phyloP scores from a whole-genome alignment of 2,113 vertebrate species.

The Lophotis ruficrista region DNA sequence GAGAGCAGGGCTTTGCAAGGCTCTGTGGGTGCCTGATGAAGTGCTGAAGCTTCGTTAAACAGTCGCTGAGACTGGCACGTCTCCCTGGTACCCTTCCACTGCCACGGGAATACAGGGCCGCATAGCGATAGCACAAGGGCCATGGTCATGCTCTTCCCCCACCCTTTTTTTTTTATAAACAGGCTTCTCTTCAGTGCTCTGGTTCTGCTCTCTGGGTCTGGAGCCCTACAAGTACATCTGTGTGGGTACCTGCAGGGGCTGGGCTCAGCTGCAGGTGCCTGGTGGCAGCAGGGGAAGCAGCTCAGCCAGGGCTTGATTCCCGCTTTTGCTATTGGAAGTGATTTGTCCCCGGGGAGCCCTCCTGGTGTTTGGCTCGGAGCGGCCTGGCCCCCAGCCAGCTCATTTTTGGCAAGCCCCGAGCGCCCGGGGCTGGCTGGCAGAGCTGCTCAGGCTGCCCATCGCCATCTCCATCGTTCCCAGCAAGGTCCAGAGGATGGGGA shows the following conservation, averaged over 20 bases:
- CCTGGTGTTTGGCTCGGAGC: neutral
- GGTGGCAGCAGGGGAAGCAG: neutral
- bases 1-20: neutral
- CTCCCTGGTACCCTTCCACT: neutral
- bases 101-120: neutral
- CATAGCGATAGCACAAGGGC: neutral
- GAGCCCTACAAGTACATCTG: neutral
- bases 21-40: neutral
- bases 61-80: neutral
- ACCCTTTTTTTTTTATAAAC: neutral
- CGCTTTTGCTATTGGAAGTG: neutral
- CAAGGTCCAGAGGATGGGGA: neutral
- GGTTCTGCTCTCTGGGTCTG: neutral
- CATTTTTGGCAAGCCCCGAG: neutral
- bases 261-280: neutral
- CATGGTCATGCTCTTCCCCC: neutral
- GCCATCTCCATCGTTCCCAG: fast-evolving
- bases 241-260: neutral
- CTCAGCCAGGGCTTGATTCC: neutral
- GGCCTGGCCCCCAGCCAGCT: neutral
- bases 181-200: neutral
- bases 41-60: neutral
- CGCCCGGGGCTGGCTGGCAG: neutral
- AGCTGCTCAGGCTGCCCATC: neutral
- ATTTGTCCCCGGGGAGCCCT: neutral